phyloP scores from a whole-genome alignment of 2,888 invertebrate genomes.

The Mythimna pallens region DNA sequence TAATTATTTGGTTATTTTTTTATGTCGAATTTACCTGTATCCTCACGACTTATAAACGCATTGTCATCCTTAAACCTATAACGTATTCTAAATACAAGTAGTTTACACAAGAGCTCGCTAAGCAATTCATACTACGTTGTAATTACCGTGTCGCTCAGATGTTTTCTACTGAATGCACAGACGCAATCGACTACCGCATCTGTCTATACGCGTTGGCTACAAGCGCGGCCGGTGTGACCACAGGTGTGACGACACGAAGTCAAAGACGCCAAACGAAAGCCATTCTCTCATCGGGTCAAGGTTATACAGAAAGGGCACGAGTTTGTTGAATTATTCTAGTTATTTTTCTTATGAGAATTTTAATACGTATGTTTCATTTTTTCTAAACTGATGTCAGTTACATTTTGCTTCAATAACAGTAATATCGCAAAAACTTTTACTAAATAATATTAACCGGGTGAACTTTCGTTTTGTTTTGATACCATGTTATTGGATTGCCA shows the following conservation, averaged over 20 bases:
- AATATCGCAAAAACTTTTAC: neutral
- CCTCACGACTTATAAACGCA: neutral
- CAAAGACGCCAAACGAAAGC: constrained; percentile 70
- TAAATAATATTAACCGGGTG: no score
- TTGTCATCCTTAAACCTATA: neutral
- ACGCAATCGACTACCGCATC: constrained; percentile 48
- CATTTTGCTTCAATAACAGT: neutral
- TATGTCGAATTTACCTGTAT: neutral
- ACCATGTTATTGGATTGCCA: no score
- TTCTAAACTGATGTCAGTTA: neutral
- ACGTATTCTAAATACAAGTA: neutral
- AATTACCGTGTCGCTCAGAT: constrained; percentile 46
- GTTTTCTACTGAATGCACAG: constrained; percentile 42
- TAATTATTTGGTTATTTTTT: constrained; percentile 9
- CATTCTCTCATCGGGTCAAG: constrained; percentile 73
- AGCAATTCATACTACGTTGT: constrained; percentile 41
- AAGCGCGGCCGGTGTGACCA: constrained; percentile 22
- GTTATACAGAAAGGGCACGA: constrained; percentile 69
- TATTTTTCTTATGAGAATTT: constrained; percentile 23
- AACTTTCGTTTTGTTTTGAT: no score
- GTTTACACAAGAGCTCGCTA: constrained; percentile 18
- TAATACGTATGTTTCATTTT: neutral
- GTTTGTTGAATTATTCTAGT: constrained; percentile 27
- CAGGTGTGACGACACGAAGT: constrained; percentile 48
- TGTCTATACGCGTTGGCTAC: constrained; percentile 42